Percentiles rank a stretch among this genome's conserved stretches.
Evolutionary conservation across 2,797 vertebrate species (phyloP).

Genomic region (Tympanoctomys barrerae): DNA sequence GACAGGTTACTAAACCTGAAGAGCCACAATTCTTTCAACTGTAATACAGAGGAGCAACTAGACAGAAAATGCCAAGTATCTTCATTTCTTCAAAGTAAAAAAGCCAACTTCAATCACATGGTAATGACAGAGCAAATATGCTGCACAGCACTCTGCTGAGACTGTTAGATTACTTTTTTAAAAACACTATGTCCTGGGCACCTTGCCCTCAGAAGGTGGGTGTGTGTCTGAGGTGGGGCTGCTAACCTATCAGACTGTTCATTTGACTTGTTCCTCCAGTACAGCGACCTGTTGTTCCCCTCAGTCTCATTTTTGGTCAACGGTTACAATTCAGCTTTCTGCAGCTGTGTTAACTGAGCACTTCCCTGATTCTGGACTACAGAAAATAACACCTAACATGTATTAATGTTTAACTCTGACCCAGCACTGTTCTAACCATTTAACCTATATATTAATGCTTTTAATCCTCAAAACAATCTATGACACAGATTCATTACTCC

Average conservation of each 20-base stretch:
- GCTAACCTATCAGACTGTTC: neutral
- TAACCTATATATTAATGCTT: neutral
- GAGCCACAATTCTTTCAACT: neutral
- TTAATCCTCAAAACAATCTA: neutral
- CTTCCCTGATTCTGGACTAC: neutral
- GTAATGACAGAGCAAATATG: no score
- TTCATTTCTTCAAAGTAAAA: slow-evolving; percentile 31
- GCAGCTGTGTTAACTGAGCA: neutral
- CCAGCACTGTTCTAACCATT: neutral
- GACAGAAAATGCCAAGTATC: neutral
- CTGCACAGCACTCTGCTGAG: neutral
- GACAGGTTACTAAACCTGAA: neutral
- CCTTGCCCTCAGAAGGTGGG: neutral
- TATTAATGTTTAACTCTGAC: neutral
- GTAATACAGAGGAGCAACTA: neutral
- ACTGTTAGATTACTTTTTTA: neutral
- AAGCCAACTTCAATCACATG: slow-evolving; percentile 4
- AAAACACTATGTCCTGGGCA: neutral
- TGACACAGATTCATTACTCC: neutral
- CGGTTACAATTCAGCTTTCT: neutral
- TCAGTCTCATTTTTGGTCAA: neutral
- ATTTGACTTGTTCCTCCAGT: neutral
- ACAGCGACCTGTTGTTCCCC: neutral
- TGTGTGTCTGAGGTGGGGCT: neutral
- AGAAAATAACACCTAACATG: neutral